Percentiles rank a stretch among this genome's conserved stretches.
Evolutionary conservation across 2,113 vertebrate genomes (phyloP).

Genomic region (Heterochromis multidens): DNA sequence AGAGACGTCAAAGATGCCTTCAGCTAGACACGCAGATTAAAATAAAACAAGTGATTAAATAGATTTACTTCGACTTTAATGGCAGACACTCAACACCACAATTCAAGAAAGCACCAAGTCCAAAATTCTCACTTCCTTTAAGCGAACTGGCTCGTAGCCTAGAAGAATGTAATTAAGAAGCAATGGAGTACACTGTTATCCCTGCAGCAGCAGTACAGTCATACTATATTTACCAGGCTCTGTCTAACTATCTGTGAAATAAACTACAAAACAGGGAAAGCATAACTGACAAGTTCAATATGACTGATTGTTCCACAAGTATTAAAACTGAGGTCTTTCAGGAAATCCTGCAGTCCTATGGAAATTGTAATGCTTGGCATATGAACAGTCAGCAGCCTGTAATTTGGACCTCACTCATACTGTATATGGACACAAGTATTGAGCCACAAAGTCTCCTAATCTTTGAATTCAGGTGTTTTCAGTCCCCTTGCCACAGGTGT

Average conservation of each 20-base stretch:
- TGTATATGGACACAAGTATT: too few species aligned
- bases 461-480: too few species aligned
- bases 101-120: not conserved
- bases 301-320: not conserved
- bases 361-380: too few species aligned
- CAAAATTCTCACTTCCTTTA: not conserved
- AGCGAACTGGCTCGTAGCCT: not conserved
- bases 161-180: not conserved
- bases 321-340: too few species aligned
- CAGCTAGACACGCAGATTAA: constrained; percentile 42
- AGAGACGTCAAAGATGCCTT: constrained; percentile 39
- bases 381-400: too few species aligned
- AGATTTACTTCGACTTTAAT: not conserved
- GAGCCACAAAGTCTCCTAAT: too few species aligned
- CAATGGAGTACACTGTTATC: not conserved
- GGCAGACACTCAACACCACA: not conserved
- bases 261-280: not conserved
- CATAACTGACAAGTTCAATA: not conserved
- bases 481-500: too few species aligned
- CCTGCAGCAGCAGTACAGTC: too few species aligned
- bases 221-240: not conserved
- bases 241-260: not conserved
- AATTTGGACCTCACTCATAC: too few species aligned
- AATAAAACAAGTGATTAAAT: not conserved
- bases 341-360: too few species aligned